Base-by-base conservation (phyloP, 1,140 invertebrate genomes). In the Nasonia vitripennis region DNA sequence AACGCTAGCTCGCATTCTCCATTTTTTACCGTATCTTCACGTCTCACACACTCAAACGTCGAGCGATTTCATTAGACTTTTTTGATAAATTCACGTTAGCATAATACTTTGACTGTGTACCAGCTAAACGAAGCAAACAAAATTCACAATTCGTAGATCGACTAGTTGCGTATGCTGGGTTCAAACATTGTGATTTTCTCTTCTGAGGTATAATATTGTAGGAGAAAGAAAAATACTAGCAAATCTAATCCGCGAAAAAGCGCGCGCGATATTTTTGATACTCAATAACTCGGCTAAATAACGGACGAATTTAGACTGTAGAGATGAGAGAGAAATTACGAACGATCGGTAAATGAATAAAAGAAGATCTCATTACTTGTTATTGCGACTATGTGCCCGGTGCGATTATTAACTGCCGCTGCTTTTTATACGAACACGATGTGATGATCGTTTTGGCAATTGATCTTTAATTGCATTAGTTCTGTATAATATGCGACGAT, bases 231-330 rank as follows among this genome's bases (percentile, higher is more conserved):
- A 77, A 41, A 68, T 37, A 51, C 17, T 20, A 80, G 41, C 0
- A 31, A 84, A 41, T 79, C 17, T 5, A 79, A 51, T 51, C 55
- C 20, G 55, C 55, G 51, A 2, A 17, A 62, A 31, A 78, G 7
- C 17, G 81, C 48, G 41, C 41, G 73, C 77, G 68, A 84, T 85
- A 85, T 85, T 85, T 85, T 85, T 85, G 84, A 85, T 85, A 85
- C 84, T 81, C 70, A 51, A 85, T 27, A 27, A 75, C 17, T 14
- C 2, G 68, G 68, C 23, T 71, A 71, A 71, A 67, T 20, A 67
- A 73, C 55, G 37, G 80, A 75, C 48, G 20, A 81, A 85, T 81
- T 81, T 81, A 85, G 68, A 85, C 37, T 74, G 20, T 80, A 79
- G 55, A 27, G 78, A 55, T 70, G 78, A 45, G n/a, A 78, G 31